phyloP scores from a whole-genome alignment of 2,888 invertebrate species.

The Venusia cambrica region DNA sequence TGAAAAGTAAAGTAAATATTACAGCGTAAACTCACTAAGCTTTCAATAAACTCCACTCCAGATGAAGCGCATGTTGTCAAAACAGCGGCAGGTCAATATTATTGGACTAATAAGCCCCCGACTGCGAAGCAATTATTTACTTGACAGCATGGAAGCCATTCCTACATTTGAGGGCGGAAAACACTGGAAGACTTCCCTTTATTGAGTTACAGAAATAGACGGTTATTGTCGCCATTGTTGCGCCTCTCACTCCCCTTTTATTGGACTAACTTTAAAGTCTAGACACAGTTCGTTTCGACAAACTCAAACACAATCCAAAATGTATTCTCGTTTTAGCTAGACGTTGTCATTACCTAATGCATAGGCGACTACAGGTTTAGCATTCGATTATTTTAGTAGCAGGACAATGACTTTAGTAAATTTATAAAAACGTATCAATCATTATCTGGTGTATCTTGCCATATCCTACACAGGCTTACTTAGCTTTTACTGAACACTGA shows the following conservation, averaged over 20 bases:
- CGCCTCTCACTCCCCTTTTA: constrained; percentile 25
- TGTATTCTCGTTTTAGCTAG: constrained; percentile 19
- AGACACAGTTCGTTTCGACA: constrained; percentile 3
- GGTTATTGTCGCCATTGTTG: constrained; percentile 43
- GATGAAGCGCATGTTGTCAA: constrained; percentile 66
- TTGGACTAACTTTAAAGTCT: constrained; percentile 15
- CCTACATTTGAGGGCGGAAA: constrained; percentile 79
- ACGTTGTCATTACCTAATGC: constrained; percentile 38
- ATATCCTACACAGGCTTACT: constrained; percentile 12
- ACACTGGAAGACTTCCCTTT: constrained; percentile 76
- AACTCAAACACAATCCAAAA: constrained; percentile 3
- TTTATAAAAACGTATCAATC: constrained; percentile 37
- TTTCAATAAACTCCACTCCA: constrained; percentile 7
- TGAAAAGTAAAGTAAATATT: constrained; percentile 1
- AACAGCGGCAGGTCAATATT: constrained; percentile 76
- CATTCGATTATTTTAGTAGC: constrained; percentile 43
- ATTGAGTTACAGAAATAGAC: constrained; percentile 54
- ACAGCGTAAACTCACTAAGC: not conserved
- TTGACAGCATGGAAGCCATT: constrained; percentile 79
- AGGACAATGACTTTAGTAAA: constrained; percentile 47
- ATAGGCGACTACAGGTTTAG: constrained; percentile 38
- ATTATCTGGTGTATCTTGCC: constrained; percentile 14
- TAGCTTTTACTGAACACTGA: constrained; percentile 7
- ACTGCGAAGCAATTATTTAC: constrained; percentile 77
- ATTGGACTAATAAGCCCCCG: constrained; percentile 75